A percentile compares a stretch with the other conserved stretches of the same genome.
Conservation (phyloP, 2,113 vertebrate genomes). For the Seriola rivoliana region DNA sequence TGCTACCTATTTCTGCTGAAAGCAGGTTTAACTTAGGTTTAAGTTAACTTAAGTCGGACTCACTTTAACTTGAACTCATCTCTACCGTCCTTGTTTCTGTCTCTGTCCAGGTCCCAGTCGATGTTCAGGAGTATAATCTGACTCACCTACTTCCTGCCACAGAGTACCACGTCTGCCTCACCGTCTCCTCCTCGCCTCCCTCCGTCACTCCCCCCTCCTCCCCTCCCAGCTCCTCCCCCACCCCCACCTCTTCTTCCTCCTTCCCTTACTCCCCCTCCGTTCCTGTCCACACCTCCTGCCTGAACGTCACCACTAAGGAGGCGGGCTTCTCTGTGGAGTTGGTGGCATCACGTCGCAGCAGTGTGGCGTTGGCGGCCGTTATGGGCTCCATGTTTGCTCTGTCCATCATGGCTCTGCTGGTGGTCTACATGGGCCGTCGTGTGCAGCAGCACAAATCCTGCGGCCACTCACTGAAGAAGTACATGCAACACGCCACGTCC, state of each 20-base stretch:
- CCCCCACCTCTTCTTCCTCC: conserved; percentile 6
- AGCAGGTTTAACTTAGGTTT: too few relatives aligned
- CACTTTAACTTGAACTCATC: too few relatives aligned
- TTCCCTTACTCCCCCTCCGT: conserved; percentile 56
- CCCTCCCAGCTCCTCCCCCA: conserved; percentile 71
- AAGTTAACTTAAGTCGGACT: too few relatives aligned
- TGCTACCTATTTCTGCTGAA: too few relatives aligned
- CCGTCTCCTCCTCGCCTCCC: conserved; percentile 72
- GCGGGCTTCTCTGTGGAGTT: conserved; percentile 82
- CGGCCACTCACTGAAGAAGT: conserved; percentile 87
- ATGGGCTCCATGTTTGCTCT: conserved; percentile 87
- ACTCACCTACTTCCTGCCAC: conserved; percentile 88
- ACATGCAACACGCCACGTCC: conserved; percentile 86
- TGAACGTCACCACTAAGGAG: conserved; percentile 87
- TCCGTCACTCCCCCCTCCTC: conserved; percentile 48
- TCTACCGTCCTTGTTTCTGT: not conserved
- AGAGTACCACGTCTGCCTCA: conserved; percentile 86
- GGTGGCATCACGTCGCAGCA: conserved; percentile 78
- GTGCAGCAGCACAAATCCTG: conserved; percentile 84
- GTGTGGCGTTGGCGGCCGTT: conserved; percentile 85
- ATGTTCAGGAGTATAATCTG: conserved; percentile 88
- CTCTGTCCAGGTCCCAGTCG: conserved; percentile 81
- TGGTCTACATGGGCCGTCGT: conserved; percentile 84
- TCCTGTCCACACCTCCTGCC: conserved; percentile 80
- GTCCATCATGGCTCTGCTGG: conserved; percentile 84